Base-by-base conservation (phyloP, 2,888 invertebrate species). In the Melitaea athalia region DNA sequence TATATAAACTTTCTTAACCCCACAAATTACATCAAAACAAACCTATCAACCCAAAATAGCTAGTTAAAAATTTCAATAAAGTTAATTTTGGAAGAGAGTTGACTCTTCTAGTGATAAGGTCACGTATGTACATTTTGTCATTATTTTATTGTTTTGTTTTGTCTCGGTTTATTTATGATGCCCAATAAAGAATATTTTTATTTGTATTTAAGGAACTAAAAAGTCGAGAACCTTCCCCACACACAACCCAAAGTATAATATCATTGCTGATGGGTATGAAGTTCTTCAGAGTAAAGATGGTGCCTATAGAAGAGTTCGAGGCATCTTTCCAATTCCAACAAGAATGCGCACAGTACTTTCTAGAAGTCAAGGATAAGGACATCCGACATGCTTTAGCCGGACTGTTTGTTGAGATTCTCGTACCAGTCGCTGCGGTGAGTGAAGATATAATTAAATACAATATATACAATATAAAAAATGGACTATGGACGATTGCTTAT, bases 221-320 rank as follows among this genome's bases (percentile, higher is more conserved):
- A 76, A 94, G 95, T 64, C 95, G 97, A 81, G 99, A 99, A 86
- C 96, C 97, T 0, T 97, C 96, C n/a, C 96, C 98, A 0, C 96
- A 96, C 77, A 96, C 96, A 0, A 97, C 97, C 0, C 99, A 99
- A 82, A 97, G 98, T 85, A 98, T 99, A 73, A 99, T 99, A 77
- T 98, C 98, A 52, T 93, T 99, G 49, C 92, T 99, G 42, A 99
- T 99, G 99, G 99, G 99, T 65, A 99, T 99, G 98, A 99, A 99
- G 91, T 99, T 99, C 92, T 99, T 99, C 88, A 93, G 96, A 10
- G 96, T 96, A 0, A 96, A 96, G 80, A 99, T 99, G 98, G 99
- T 99, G 63, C 99, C 99, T 0, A 99, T 99, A 71, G 99, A 99
- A 89, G 99, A 99, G 89, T 99, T 99, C 87, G 99, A 99, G 85